Evolutionary conservation across 2,797 vertebrate genomes (phyloP), one percentile per base, ranked within the genome.

Genomic region (Chloroceryle inda): DNA sequence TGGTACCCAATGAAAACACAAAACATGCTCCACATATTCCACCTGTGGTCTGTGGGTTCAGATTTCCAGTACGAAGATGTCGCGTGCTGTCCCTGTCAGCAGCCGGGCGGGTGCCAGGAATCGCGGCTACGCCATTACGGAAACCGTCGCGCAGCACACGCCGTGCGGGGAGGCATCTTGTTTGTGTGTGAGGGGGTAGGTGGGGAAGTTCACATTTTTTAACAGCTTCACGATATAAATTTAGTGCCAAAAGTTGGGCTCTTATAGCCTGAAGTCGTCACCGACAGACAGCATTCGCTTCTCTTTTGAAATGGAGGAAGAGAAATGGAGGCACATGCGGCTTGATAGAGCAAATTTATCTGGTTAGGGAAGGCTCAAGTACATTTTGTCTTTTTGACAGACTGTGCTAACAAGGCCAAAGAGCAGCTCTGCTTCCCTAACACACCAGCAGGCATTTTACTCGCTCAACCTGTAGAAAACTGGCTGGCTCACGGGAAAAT

Each of bases 181-280:
- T 93, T 90, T 95, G 88, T 91, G 58, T 94, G 91, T 89, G 88
- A 84, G 72, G 23, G 88, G 91, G 88, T 86, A 79, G 74, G 64
- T 83, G 85, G 81, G 58, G 88, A 97, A 79, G 55, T 59, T 93
- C 79, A 84, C 87, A 49, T 56, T 63, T 84, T 85, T 87, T 92
- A 95, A 79, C 75, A 85, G 82, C 93, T 95, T 92, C 26, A 8
- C 40, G 22, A 35, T 85, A 88, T 93, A 91, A 93, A 92, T 91
- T 87, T 74, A 88, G 63, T 40, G 59, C 50, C 31, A 26, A 89
- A 79, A 75, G 69, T 74, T 91, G 63, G 56, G 20, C 18, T 73
- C 76, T 77, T 56, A 35, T 37, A 92, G 74, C 50, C 55, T 45
- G 3, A 42, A 47, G 45, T 47, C 22, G 11, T 47, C 45, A 23